Conservation (phyloP, 2,888 invertebrate genomes). For the Euspilapteryx auroguttella region DNA sequence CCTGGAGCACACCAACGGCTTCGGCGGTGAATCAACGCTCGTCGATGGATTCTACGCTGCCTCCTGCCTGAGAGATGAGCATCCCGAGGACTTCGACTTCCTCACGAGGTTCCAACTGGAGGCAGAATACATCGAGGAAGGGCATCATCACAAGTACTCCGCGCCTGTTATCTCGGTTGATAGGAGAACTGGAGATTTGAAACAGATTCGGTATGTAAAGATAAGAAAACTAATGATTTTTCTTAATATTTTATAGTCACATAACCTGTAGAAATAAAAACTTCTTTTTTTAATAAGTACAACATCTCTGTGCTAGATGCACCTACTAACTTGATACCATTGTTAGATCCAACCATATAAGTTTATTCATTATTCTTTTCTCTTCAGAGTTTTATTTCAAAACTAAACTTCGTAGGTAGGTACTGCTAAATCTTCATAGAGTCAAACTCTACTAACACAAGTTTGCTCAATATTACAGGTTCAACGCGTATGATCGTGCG, state of each 20-base stretch:
- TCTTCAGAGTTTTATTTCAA: too few relatives aligned
- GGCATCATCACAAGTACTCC: constrained; percentile 55
- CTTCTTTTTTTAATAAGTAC: too few relatives aligned
- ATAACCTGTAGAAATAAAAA: too few relatives aligned
- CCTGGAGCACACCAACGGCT: constrained; percentile 45
- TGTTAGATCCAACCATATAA: too few relatives aligned
- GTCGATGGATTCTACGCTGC: constrained; percentile 76
- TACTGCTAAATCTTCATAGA: too few relatives aligned
- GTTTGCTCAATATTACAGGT: too few relatives aligned
- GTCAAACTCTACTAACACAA: too few relatives aligned
- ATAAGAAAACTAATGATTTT: neutral
- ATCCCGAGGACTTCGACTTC: constrained; percentile 60
- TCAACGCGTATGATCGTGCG: constrained; percentile 75
- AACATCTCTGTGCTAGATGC: too few relatives aligned
- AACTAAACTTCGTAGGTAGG: too few relatives aligned
- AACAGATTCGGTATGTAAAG: constrained; percentile 59
- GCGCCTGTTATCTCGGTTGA: constrained; percentile 64
- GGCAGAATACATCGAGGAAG: constrained; percentile 68
- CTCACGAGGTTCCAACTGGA: constrained; percentile 61
- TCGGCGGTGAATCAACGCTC: constrained; percentile 73
- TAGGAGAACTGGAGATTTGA: constrained; percentile 51
- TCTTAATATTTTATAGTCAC: neutral
- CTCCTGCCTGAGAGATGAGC: constrained; percentile 42
- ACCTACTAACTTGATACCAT: too few relatives aligned
- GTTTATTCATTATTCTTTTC: too few relatives aligned